These are phyloP conservation scores for Philaethria dido DNA, from an alignment of 2,888 invertebrate genomes.

Conservation along the genomic window DNA sequence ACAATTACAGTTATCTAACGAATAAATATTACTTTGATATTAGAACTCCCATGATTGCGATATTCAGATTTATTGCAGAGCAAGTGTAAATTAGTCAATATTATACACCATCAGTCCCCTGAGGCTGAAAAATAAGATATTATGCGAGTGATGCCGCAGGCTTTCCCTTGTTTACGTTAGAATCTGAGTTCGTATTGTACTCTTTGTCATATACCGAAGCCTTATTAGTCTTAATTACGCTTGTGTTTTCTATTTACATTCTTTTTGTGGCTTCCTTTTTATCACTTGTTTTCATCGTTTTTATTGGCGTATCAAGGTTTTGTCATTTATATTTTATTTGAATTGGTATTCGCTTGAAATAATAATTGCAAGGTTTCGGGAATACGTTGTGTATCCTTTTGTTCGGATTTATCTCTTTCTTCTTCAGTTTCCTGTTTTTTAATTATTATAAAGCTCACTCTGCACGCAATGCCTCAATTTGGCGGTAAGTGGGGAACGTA, in stretches of 20 bases:
- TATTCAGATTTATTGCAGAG: constrained; percentile 16
- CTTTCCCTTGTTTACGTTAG: constrained; percentile 34
- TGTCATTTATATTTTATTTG: constrained; percentile 10
- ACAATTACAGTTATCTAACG: constrained; percentile 7
- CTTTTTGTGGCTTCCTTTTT: constrained; percentile 63
- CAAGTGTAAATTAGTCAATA: constrained; percentile 24
- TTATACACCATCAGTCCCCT: constrained; percentile 25
- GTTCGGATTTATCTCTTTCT: not conserved
- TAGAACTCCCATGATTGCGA: constrained; percentile 3
- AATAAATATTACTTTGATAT: constrained; percentile 16
- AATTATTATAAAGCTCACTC: too few species aligned
- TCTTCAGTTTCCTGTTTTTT: not conserved
- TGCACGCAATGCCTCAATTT: too few species aligned
- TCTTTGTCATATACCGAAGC: constrained; percentile 65
- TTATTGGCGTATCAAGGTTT: constrained; percentile 36
- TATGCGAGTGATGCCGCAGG: constrained; percentile 28
- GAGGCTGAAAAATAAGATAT: constrained; percentile 34
- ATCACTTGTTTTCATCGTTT: constrained; percentile 51
- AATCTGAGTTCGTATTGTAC: constrained; percentile 54
- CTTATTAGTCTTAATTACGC: constrained; percentile 74
- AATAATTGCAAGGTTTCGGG: constrained; percentile 2
- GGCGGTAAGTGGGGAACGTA: too few species aligned
- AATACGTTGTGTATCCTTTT: constrained; percentile 3
- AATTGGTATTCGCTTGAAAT: constrained; percentile 10
- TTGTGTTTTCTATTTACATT: constrained; percentile 59